phyloP scores from a whole-genome alignment of 2,797 vertebrate genomes.

The Buceros bicornis region DNA sequence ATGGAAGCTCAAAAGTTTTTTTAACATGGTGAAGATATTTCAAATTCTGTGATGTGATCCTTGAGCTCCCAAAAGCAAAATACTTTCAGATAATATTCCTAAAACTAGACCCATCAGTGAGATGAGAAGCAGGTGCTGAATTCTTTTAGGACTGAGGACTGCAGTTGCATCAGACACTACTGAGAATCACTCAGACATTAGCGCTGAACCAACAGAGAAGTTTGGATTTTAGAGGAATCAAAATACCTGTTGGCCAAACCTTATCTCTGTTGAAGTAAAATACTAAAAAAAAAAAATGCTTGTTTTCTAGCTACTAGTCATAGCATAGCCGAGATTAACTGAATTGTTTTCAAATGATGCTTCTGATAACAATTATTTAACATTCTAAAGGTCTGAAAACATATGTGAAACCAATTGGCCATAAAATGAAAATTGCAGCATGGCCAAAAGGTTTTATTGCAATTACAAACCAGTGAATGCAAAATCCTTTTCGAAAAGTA shows the following conservation, averaged over 20 bases:
- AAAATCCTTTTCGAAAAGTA: background rate
- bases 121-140: background rate
- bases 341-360: background rate
- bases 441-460: conserved; percentile 27
- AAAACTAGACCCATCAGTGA: background rate
- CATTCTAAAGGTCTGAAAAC: conserved; percentile 15
- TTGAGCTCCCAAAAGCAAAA: background rate
- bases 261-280: background rate
- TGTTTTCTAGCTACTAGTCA: background rate
- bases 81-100: background rate
- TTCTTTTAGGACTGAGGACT: background rate
- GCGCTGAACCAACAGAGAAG: background rate
- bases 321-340: background rate
- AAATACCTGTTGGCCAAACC: background rate
- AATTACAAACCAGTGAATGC: background rate
- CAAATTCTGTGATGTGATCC: background rate
- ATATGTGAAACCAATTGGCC: conserved; percentile 42
- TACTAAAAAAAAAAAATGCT: background rate
- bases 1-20: background rate
- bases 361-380: conserved; percentile 44
- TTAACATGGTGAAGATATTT: background rate
- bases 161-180: background rate
- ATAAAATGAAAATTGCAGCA: conserved; percentile 49
- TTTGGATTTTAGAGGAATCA: background rate
- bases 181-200: background rate